Percentiles rank a stretch among this genome's conserved stretches.
Evolutionary conservation across 2,113 vertebrate species (phyloP).

Genomic region (Sisor rabdophorus): DNA sequence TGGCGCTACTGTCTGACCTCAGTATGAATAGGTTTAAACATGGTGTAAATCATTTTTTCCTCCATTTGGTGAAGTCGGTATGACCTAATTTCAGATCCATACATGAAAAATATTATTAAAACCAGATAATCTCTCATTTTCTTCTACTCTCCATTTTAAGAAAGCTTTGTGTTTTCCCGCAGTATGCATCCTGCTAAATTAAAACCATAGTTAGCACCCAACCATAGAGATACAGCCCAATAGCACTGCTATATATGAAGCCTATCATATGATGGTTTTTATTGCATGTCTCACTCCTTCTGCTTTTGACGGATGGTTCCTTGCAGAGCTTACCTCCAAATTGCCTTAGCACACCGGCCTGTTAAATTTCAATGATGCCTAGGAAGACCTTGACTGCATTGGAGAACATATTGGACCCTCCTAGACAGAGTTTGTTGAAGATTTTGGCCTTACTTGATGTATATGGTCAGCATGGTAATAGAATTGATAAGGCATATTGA

Average conservation of each 20-base stretch:
- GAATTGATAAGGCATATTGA: constrained; percentile 19
- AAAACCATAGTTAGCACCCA: too few species aligned
- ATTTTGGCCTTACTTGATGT: constrained; percentile 2
- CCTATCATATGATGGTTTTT: too few species aligned
- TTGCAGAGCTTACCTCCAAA: too few species aligned
- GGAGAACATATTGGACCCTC: too few species aligned
- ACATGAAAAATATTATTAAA: neutral
- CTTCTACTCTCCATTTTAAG: constrained; percentile 7
- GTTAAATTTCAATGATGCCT: too few species aligned
- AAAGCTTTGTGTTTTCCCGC: constrained; percentile 22
- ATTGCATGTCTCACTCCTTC: too few species aligned
- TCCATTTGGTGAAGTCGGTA: neutral
- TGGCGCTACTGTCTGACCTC: neutral
- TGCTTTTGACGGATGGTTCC: too few species aligned
- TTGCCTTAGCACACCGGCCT: too few species aligned
- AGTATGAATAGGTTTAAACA: neutral
- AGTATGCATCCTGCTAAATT: too few species aligned
- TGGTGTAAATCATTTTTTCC: neutral
- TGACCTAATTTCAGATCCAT: neutral
- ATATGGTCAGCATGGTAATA: neutral
- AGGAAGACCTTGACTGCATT: neutral
- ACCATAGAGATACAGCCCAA: too few species aligned
- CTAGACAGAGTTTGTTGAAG: too few species aligned
- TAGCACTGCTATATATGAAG: too few species aligned
- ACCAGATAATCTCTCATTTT: neutral